Evolutionary conservation across 92 coral and sea anemone species (phyloP).

Genomic region (Galaxea fascicularis): DNA sequence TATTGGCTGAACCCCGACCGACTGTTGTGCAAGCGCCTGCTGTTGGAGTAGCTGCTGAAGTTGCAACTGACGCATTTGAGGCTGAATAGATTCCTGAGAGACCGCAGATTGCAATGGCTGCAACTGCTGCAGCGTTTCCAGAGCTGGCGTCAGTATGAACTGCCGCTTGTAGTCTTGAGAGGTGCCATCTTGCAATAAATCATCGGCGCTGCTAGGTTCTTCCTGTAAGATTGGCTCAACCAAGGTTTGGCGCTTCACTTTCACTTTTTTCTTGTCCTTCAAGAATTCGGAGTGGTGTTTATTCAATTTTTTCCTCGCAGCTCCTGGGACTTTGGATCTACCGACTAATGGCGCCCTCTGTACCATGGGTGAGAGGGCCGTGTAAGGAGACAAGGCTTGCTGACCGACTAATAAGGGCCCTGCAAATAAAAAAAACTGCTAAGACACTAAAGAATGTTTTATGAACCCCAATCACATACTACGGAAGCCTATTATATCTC

Average conservation of each 20-base stretch:
- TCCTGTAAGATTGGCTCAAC: slow-evolving; percentile 38
- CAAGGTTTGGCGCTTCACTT: slow-evolving; percentile 33
- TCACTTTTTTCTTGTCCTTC: slow-evolving; percentile 1
- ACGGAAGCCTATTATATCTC: too few species aligned
- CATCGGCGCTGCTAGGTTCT: slow-evolving; percentile 27
- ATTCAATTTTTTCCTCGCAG: slow-evolving; percentile 27
- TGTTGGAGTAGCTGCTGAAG: slow-evolving; percentile 46
- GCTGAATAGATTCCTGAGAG: slow-evolving; percentile 42
- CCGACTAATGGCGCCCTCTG: slow-evolving; percentile 41
- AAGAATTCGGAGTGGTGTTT: background rate
- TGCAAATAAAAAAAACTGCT: background rate
- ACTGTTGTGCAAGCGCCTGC: slow-evolving; percentile 17
- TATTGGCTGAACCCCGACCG: slow-evolving; percentile 27
- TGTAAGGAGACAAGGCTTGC: slow-evolving; percentile 32
- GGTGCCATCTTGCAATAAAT: slow-evolving; percentile 48
- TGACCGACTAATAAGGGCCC: slow-evolving; percentile 28
- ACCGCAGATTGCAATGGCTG: slow-evolving; percentile 34
- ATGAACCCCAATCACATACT: too few species aligned
- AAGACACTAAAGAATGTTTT: background rate
- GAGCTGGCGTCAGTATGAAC: slow-evolving; percentile 69
- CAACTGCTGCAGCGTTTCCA: slow-evolving; percentile 56
- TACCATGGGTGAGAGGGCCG: slow-evolving; percentile 19
- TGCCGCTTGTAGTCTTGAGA: slow-evolving; percentile 70
- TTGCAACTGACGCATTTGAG: slow-evolving; percentile 46
- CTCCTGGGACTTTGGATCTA: slow-evolving; percentile 70